Evolutionary conservation across 2,888 invertebrate species (phyloP).

Genomic region (Eilema sororculum): DNA sequence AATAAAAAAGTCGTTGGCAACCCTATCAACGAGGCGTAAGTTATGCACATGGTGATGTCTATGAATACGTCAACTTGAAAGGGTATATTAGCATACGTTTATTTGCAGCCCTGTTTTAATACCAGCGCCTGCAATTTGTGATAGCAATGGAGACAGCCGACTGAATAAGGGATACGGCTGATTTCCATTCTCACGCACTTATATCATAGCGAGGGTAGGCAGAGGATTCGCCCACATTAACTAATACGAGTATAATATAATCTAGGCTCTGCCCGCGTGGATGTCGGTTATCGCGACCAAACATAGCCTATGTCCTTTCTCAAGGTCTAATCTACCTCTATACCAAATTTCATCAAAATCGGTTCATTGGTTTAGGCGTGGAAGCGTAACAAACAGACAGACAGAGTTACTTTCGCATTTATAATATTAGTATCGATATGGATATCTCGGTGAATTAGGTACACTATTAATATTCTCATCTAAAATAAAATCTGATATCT

Average conservation of each 20-base stretch:
- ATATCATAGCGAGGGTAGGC: background rate
- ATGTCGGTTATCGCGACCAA: no score
- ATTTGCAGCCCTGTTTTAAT: conserved; percentile 15
- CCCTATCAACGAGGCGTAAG: conserved; percentile 28
- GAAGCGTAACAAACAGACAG: no score
- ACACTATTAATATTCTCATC: no score
- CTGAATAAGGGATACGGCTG: background rate
- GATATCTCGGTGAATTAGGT: no score
- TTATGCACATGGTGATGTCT: conserved; percentile 41
- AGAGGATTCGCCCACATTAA: background rate
- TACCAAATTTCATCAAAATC: no score
- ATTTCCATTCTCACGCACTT: background rate
- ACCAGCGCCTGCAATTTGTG: background rate
- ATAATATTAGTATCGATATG: no score
- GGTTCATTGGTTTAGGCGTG: no score
- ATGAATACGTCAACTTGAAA: conserved; percentile 47
- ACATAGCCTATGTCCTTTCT: no score
- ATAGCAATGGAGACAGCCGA: background rate
- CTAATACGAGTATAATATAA: no score
- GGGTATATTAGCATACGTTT: conserved; percentile 48
- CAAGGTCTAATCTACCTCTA: no score
- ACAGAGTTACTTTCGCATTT: no score
- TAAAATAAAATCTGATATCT: background rate
- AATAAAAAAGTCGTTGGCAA: background rate
- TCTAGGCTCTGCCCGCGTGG: no score